Evolutionary conservation across 2,113 vertebrate genomes (phyloP).

Genomic region (Hydrolagus affinis): DNA sequence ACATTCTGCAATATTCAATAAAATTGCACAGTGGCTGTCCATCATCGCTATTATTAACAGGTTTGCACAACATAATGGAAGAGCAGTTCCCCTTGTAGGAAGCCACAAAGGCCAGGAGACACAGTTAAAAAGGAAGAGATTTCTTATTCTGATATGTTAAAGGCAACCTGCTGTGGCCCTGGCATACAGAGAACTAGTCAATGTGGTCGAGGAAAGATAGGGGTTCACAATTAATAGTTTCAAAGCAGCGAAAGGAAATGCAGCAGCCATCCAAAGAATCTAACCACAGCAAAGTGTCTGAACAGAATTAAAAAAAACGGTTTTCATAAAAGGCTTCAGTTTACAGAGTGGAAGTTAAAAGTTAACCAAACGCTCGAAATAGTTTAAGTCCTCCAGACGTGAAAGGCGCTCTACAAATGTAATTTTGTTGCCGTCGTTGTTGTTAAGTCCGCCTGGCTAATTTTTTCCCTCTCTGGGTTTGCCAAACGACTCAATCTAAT

Average conservation of each 20-base stretch:
- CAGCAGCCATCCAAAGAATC: background rate
- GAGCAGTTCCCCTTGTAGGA: background rate
- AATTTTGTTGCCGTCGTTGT: no score
- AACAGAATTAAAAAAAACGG: background rate
- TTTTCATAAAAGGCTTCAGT: background rate
- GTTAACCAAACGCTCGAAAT: constrained; percentile 23
- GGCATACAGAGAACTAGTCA: background rate
- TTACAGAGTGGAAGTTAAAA: background rate
- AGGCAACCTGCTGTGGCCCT: background rate
- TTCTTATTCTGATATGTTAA: background rate
- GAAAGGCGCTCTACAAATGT: no score
- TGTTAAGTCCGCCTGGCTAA: background rate
- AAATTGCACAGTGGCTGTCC: background rate
- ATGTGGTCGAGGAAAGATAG: background rate
- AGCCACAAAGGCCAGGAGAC: background rate
- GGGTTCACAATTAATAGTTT: background rate
- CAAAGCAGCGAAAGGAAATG: background rate
- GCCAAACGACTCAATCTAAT: constrained; percentile 11
- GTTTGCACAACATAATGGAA: background rate
- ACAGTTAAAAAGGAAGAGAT: background rate
- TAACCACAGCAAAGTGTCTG: background rate
- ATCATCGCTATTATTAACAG: background rate
- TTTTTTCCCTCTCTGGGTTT: background rate
- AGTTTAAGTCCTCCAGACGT: background rate
- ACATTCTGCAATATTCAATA: background rate